These are phyloP conservation scores for Actinernus sp. DNA, from an alignment of 92 coral and sea anemone genomes.

Conservation along the genomic window DNA sequence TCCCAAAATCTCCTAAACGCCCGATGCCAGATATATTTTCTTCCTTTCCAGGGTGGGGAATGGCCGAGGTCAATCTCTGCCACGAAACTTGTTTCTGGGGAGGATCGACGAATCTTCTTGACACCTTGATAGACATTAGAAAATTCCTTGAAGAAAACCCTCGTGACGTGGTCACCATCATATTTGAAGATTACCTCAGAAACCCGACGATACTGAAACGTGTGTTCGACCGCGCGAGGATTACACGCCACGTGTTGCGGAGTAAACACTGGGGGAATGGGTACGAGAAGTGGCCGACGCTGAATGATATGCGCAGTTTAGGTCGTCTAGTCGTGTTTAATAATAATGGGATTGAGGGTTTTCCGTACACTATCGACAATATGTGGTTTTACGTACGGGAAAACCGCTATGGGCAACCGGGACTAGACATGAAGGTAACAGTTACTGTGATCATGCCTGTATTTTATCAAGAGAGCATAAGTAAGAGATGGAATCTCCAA, in stretches of 20 bases:
- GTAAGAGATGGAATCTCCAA: no score
- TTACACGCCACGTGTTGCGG: slow-evolving; percentile 77
- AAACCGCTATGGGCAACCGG: slow-evolving; percentile 83
- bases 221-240: slow-evolving; percentile 83
- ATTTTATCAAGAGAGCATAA: no score
- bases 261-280: slow-evolving; percentile 79
- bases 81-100: slow-evolving; percentile 95
- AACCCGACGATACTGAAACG: slow-evolving; percentile 83
- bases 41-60: slow-evolving; percentile 83
- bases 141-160: slow-evolving; percentile 75
- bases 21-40: no score
- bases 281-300: slow-evolving; percentile 85
- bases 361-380: slow-evolving; percentile 82
- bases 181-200: slow-evolving; percentile 86
- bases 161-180: slow-evolving; percentile 84
- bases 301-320: slow-evolving; percentile 78
- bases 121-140: slow-evolving; percentile 79
- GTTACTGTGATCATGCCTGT: no score
- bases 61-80: slow-evolving; percentile 85
- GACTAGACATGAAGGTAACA: slow-evolving; percentile 63
- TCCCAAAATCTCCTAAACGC: no score
- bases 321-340: slow-evolving; percentile 94
- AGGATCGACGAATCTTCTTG: slow-evolving; percentile 83
- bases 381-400: slow-evolving; percentile 96
- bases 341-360: slow-evolving; percentile 81